These are phyloP conservation scores for Harpagoxenus sublaevis DNA, from an alignment of 2,888 invertebrate genomes.

Conservation along the genomic window DNA sequence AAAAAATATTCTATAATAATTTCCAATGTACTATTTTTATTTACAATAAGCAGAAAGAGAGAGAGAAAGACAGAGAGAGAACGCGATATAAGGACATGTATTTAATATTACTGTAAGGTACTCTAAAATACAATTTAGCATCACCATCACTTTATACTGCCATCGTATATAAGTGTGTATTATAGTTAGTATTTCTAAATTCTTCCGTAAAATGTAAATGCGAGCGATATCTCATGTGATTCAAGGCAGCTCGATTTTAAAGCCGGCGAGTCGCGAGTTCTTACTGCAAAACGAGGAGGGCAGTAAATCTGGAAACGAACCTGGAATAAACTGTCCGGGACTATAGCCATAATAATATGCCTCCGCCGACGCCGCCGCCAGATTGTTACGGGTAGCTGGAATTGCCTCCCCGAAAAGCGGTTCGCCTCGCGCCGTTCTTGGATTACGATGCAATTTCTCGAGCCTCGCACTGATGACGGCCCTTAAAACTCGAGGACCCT, in stretches of 20 bases:
- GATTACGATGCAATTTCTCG: slow-evolving; percentile 80
- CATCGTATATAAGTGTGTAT: background rate
- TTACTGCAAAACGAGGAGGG: slow-evolving; percentile 70
- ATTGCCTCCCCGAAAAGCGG: slow-evolving; percentile 77
- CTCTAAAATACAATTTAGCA: background rate
- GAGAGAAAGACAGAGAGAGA: too few species aligned
- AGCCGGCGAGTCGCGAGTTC: slow-evolving; percentile 71
- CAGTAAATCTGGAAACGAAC: slow-evolving; percentile 84
- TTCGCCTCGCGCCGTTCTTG: slow-evolving; percentile 70
- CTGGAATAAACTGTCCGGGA: slow-evolving; percentile 82
- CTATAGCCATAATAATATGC: slow-evolving; percentile 81
- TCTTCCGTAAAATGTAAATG: background rate
- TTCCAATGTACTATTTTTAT: background rate
- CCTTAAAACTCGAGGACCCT: slow-evolving; percentile 67
- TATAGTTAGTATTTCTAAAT: background rate
- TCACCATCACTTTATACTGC: background rate
- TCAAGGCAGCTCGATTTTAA: slow-evolving; percentile 73
- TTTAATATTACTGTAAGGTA: background rate
- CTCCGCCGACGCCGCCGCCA: slow-evolving; percentile 66
- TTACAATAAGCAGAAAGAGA: background rate
- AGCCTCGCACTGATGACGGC: slow-evolving; percentile 68
- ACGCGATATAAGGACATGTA: background rate
- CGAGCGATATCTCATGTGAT: slow-evolving; percentile 5
- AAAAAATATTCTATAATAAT: background rate
- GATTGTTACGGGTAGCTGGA: slow-evolving; percentile 77